Conservation (phyloP, 2,113 vertebrate genomes). For the Antennarius striatus region DNA sequence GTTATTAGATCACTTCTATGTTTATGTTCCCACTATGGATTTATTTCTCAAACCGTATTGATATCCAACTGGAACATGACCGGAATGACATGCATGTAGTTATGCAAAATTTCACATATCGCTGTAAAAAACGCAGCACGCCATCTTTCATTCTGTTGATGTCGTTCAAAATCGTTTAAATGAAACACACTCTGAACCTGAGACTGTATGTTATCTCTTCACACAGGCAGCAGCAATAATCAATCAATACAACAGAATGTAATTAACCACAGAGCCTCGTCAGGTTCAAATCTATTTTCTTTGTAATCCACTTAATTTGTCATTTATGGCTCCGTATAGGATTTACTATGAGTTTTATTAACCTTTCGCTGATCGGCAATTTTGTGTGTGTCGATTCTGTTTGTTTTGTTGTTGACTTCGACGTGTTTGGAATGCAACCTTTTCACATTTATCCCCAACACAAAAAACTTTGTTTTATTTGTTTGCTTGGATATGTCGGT, state of each 20-base stretch:
- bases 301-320: conserved; percentile 4
- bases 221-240: conserved; percentile 4
- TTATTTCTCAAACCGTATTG: too few relatives aligned
- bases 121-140: too few relatives aligned
- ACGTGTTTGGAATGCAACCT: too few relatives aligned
- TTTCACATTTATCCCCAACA: background rate
- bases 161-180: too few relatives aligned
- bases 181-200: background rate
- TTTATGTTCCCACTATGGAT: too few relatives aligned
- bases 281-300: background rate
- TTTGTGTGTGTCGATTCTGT: background rate
- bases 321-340: background rate
- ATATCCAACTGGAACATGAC: too few relatives aligned
- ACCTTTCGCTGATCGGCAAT: conserved; percentile 1
- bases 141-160: too few relatives aligned
- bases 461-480: too few relatives aligned
- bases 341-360: background rate
- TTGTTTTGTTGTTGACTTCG: background rate
- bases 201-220: background rate
- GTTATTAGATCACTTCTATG: too few relatives aligned
- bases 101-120: too few relatives aligned
- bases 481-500: too few relatives aligned
- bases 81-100: too few relatives aligned
- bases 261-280: background rate
- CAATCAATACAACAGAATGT: conserved; percentile 1